Evolutionary conservation across 2,797 vertebrate species (phyloP).

Genomic region (Phrynocephalus guinanensis): DNA sequence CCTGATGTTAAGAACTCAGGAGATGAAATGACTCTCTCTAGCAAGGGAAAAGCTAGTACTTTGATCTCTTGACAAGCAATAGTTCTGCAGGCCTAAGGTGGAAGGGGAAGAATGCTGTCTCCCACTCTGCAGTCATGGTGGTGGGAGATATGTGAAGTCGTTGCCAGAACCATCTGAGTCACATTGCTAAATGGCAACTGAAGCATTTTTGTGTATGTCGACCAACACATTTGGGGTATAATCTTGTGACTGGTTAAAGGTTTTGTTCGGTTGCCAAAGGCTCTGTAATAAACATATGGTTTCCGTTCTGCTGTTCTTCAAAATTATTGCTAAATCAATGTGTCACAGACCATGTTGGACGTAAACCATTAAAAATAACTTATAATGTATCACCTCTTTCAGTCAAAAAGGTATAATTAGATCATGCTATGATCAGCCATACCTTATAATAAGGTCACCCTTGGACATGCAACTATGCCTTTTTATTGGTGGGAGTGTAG

Average conservation of each 20-base stretch:
- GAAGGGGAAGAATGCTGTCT: background rate
- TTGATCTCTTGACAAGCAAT: background rate
- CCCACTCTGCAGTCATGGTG: background rate
- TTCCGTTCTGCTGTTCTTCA: background rate
- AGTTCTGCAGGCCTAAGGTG: background rate
- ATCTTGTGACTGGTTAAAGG: background rate
- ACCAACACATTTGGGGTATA: background rate
- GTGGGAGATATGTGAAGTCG: background rate
- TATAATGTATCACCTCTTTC: background rate
- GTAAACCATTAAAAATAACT: background rate
- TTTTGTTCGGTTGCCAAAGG: background rate
- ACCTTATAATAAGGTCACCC: background rate
- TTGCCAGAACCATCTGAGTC: background rate
- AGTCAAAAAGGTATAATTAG: background rate
- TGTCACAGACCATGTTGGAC: background rate
- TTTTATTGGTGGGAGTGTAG: background rate
- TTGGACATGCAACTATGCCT: background rate
- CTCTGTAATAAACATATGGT: background rate
- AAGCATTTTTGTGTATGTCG: background rate
- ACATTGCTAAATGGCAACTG: background rate
- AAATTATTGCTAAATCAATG: background rate
- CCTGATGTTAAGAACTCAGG: background rate
- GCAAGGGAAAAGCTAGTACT: background rate
- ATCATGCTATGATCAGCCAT: background rate
- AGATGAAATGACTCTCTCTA: background rate